Evolutionary conservation across 1,140 invertebrate species (phyloP), one percentile per base, ranked within the genome.

Genomic region (Lethocerus indicus): DNA sequence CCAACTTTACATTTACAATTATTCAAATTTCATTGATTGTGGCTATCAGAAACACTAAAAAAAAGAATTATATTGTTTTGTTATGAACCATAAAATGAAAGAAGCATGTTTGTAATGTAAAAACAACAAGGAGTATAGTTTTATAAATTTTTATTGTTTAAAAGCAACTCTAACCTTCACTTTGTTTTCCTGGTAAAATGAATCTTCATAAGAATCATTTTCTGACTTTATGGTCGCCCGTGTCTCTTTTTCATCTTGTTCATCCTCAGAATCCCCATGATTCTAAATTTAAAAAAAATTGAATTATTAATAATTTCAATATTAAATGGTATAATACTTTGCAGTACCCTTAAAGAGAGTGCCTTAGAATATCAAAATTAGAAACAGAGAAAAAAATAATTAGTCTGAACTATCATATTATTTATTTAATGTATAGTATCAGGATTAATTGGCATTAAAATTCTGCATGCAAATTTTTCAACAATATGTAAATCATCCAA

Each of bases 111-210:
- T n/a, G 29, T 32, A 32, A 32, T 18, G 37, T 32, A 32, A 32
- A 32, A 32, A 9, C 7, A 32, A 32, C n/a, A 7, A 32, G n/a
- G 29, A 32, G 7, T 32, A 32, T n/a, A 32, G 7, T 9, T 32
- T 9, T 32, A 32, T 7, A 32, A 16, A n/a, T 3, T 27, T 14
- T 47, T 50, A 20, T 48, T 14, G 14, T 28, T 26, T 49, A 3
- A 24, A 39, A 41, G 32, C 20, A 49, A 37, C 12, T 46, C 16
- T 21, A 36, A 61, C 60, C 57, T 61, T 57, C 26, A 61, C 59
- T 55, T 61, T 61, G 49, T 58, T 60, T 46, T 61, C 60, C 24
- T 56, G 51, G 29, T 42, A 55, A 48, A 51, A 59, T 27, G 57
- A 51, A 32, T 59, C 52, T 3, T 53, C 43, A 39, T 46, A 53